Evolutionary conservation across 2,888 invertebrate species (phyloP).

Genomic region (Parnassius smintheus): DNA sequence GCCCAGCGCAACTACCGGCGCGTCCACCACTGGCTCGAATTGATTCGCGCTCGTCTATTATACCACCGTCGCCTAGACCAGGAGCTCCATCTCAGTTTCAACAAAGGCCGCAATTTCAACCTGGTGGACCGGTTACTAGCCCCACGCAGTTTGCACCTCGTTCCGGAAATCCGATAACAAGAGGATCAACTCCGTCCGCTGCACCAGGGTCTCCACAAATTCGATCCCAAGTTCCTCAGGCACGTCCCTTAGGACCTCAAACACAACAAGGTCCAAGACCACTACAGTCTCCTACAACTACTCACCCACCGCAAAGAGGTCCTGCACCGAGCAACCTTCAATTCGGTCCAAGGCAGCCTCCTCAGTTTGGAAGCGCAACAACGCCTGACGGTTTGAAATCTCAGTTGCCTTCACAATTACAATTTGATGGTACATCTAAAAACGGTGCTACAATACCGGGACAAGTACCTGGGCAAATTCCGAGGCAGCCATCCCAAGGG

Average conservation of each 20-base stretch:
- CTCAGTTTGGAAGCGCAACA: constrained; percentile 48
- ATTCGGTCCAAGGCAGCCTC: constrained; percentile 74
- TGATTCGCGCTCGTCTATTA: constrained; percentile 66
- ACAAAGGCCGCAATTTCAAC: constrained; percentile 67
- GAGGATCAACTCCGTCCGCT: constrained; percentile 53
- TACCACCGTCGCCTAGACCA: constrained; percentile 56
- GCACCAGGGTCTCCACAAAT: constrained; percentile 54
- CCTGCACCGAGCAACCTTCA: constrained; percentile 73
- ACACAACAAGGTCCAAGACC: constrained; percentile 62
- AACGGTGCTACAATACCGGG: constrained; percentile 44
- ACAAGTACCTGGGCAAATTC: constrained; percentile 46
- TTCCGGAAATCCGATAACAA: constrained; percentile 51
- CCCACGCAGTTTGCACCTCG: constrained; percentile 61
- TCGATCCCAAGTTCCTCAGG: constrained; percentile 51
- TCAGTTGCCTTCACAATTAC: constrained; percentile 47
- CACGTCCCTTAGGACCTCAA: constrained; percentile 63
- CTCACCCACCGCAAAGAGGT: constrained; percentile 62
- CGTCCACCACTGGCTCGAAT: constrained; percentile 62
- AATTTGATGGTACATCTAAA: constrained; percentile 55
- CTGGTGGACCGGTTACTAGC: constrained; percentile 65
- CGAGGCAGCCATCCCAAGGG: constrained; percentile 71
- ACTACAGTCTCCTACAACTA: constrained; percentile 51
- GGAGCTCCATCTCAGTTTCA: constrained; percentile 51
- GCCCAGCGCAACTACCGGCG: constrained; percentile 50
- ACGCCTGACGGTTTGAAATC: constrained; percentile 63